A percentile compares a stretch with the other conserved stretches of the same genome.
phyloP scores from a whole-genome alignment of 2,888 invertebrate genomes.

The Macropis europaea region DNA sequence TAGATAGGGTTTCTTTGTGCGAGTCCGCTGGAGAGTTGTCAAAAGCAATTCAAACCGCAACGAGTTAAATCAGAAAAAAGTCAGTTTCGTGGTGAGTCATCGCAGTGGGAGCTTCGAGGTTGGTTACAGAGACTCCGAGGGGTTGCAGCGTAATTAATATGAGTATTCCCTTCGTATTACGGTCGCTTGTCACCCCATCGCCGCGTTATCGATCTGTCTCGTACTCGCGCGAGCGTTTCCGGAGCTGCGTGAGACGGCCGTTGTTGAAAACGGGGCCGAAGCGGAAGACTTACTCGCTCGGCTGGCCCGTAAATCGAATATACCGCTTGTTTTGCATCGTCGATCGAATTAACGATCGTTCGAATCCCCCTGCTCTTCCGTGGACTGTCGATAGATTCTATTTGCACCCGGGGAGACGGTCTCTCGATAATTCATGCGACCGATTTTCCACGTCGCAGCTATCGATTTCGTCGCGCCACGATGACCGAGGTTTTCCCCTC shows the following conservation, averaged over 20 bases:
- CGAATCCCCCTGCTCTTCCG: background rate
- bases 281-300: slow-evolving; percentile 36
- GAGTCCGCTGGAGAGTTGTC: too few relatives aligned
- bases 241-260: slow-evolving; percentile 6
- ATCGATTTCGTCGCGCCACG: slow-evolving; percentile 25
- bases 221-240: background rate
- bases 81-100: too few relatives aligned
- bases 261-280: slow-evolving; percentile 4
- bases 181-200: too few relatives aligned
- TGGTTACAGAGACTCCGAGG: too few relatives aligned
- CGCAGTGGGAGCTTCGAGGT: too few relatives aligned
- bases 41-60: too few relatives aligned
- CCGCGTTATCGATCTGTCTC: slow-evolving; percentile 26
- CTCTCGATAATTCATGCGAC: slow-evolving; percentile 42
- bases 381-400: slow-evolving; percentile 3
- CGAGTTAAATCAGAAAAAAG: too few relatives aligned
- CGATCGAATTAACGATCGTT: slow-evolving; percentile 36
- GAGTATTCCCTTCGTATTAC: too few relatives aligned
- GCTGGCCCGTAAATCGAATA: slow-evolving; percentile 33
- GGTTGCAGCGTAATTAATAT: too few relatives aligned
- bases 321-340: slow-evolving; percentile 40
- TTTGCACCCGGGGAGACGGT: slow-evolving; percentile 15
- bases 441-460: slow-evolving; percentile 24
- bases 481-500: background rate
- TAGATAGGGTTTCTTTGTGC: too few relatives aligned